These are phyloP conservation scores for Minunthozetes semirufus DNA, from an alignment of 2,888 invertebrate genomes.

Conservation along the genomic window DNA sequence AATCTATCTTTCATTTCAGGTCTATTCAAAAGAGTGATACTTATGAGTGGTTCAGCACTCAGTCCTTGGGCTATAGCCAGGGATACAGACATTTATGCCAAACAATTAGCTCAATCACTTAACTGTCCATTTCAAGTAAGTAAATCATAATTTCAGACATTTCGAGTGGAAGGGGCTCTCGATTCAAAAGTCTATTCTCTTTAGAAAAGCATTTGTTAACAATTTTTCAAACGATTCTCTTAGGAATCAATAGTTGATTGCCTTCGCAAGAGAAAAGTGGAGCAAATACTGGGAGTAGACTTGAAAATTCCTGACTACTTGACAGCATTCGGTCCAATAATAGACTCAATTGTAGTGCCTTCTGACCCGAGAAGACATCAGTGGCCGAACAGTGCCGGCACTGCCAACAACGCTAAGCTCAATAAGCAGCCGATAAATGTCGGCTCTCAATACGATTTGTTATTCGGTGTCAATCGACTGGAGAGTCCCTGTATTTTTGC, in stretches of 20 bases:
- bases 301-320: slow-evolving; percentile 61
- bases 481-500: slow-evolving; percentile 82
- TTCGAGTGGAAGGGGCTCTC: background rate
- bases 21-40: slow-evolving; percentile 60
- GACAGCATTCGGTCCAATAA: slow-evolving; percentile 83
- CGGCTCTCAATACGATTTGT: slow-evolving; percentile 48
- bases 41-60: slow-evolving; percentile 64
- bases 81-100: slow-evolving; percentile 52
- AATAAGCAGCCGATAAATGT: slow-evolving; percentile 39
- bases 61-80: slow-evolving; percentile 71
- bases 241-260: slow-evolving; percentile 49
- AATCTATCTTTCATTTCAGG: slow-evolving; percentile 52
- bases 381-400: slow-evolving; percentile 33
- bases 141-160: background rate
- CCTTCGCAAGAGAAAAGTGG: slow-evolving; percentile 53
- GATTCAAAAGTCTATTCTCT: no score
- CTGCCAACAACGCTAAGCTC: no score
- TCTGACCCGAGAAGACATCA: slow-evolving; percentile 51
- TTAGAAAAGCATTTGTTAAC: background rate
- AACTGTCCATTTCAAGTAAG: slow-evolving; percentile 54
- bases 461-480: slow-evolving; percentile 53
- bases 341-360: slow-evolving; percentile 85
- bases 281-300: slow-evolving; percentile 58
- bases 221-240: slow-evolving; percentile 28
- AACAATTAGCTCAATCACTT: slow-evolving; percentile 50